phyloP scores from a whole-genome alignment of 2,797 vertebrate species.

The Lithobates sylvaticus region DNA sequence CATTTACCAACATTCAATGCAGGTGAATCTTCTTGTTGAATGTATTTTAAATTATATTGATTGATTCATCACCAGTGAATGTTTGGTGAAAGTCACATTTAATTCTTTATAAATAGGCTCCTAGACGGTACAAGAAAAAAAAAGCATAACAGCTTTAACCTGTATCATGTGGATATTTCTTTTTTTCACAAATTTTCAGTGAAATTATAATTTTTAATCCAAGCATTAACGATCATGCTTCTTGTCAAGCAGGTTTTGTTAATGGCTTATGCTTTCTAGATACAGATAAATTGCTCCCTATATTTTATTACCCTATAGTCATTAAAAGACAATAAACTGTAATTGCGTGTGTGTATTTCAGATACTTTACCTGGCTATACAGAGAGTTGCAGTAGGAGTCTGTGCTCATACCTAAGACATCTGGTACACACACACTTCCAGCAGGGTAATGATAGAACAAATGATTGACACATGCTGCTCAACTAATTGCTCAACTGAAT shows the following conservation, averaged over 20 bases:
- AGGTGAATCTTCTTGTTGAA: no score
- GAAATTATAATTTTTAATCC: conserved; percentile 17
- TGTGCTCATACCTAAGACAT: conserved; percentile 28
- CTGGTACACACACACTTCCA: conserved; percentile 24
- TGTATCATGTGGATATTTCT: no score
- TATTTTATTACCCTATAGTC: conserved; percentile 45
- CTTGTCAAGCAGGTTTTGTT: conserved; percentile 11
- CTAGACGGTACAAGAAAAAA: no score
- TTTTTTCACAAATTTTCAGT: not conserved
- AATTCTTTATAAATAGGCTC: no score
- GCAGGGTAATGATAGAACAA: conserved; percentile 52
- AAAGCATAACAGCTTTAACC: no score
- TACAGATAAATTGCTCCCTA: conserved; percentile 39
- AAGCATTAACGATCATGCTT: conserved; percentile 24
- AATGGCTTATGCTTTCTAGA: conserved; percentile 33
- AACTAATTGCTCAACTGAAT: conserved; percentile 32
- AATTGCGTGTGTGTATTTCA: conserved; percentile 35
- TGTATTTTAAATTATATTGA: no score
- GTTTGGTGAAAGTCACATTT: no score
- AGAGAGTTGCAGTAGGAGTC: conserved; percentile 23
- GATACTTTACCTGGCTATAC: conserved; percentile 44
- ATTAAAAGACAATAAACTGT: conserved; percentile 53
- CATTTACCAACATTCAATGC: no score
- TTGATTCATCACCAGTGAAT: no score
- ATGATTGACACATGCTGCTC: conserved; percentile 56